A percentile compares a stretch with the other conserved stretches of the same genome.
Evolutionary conservation across 1,140 invertebrate genomes (phyloP).

Genomic region (Parasteatoda tepidariorum): DNA sequence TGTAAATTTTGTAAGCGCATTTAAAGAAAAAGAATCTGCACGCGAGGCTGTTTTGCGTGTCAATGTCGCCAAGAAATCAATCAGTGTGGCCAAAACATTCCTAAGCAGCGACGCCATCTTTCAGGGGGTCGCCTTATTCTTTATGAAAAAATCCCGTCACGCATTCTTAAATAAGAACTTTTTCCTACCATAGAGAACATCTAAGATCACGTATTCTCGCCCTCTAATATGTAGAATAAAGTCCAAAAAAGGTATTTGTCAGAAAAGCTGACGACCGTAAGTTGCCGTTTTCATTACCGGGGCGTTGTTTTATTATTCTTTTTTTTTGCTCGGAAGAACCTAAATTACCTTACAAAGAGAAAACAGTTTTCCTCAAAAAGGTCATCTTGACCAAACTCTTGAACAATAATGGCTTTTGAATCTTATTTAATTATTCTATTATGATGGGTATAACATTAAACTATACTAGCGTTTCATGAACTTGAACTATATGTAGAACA

Average conservation of each 20-base stretch:
- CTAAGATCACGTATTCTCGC: background rate
- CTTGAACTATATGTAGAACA: too few species aligned
- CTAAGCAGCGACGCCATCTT: background rate
- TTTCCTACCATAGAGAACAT: background rate
- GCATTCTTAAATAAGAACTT: background rate
- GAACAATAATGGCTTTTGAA: background rate
- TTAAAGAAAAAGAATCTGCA: background rate
- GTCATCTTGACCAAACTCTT: background rate
- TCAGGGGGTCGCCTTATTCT: background rate
- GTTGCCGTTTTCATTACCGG: background rate
- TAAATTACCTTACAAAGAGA: background rate
- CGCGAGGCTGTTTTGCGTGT: constrained; percentile 1
- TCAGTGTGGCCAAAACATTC: background rate
- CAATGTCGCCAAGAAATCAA: background rate
- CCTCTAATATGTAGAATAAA: background rate
- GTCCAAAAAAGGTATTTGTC: background rate
- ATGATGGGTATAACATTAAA: too few species aligned
- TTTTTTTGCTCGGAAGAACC: background rate
- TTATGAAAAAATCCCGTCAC: background rate
- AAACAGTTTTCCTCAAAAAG: background rate
- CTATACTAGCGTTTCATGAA: too few species aligned
- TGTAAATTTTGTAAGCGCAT: background rate
- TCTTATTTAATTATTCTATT: too few species aligned
- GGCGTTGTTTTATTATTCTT: background rate
- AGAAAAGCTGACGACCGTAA: background rate